A percentile compares a stretch with the other conserved stretches of the same genome.
Conservation (phyloP, 2,113 vertebrate genomes). For the Phrynosoma platyrhinos region DNA sequence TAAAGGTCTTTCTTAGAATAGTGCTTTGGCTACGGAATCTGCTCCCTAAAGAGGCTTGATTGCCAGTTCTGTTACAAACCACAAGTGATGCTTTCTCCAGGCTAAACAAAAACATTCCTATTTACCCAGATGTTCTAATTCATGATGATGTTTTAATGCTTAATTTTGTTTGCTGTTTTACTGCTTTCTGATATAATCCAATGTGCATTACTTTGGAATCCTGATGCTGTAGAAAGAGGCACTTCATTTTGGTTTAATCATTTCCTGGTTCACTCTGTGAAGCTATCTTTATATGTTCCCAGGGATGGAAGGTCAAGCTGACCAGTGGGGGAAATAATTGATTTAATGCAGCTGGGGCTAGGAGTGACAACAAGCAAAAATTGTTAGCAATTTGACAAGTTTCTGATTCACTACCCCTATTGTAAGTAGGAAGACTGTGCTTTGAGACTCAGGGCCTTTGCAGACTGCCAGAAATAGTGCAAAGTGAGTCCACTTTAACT, state of each 20-base stretch:
- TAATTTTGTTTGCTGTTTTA: background rate
- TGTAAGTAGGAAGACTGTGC: background rate
- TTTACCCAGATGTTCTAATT: background rate
- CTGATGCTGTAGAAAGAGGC: background rate
- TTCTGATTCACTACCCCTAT: background rate
- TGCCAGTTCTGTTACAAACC: background rate
- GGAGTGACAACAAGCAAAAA: no score
- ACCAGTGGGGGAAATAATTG: background rate
- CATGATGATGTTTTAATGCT: background rate
- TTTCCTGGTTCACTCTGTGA: background rate
- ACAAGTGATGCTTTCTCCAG: background rate
- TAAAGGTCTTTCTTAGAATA: background rate
- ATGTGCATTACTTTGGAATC: background rate
- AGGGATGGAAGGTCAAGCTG: background rate
- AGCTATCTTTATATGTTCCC: background rate
- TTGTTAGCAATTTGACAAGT: background rate
- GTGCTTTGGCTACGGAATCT: background rate
- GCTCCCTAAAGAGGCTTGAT: background rate
- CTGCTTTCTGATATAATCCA: background rate
- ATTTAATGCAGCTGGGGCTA: background rate
- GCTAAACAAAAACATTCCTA: background rate
- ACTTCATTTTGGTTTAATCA: background rate
- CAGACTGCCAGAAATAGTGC: no score
- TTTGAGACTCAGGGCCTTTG: no score
- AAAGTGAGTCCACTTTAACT: no score